A percentile compares a stretch with the other conserved stretches of the same genome.
Evolutionary conservation across 2,797 vertebrate genomes (phyloP).

Genomic region (Xiphophorus birchmanni): DNA sequence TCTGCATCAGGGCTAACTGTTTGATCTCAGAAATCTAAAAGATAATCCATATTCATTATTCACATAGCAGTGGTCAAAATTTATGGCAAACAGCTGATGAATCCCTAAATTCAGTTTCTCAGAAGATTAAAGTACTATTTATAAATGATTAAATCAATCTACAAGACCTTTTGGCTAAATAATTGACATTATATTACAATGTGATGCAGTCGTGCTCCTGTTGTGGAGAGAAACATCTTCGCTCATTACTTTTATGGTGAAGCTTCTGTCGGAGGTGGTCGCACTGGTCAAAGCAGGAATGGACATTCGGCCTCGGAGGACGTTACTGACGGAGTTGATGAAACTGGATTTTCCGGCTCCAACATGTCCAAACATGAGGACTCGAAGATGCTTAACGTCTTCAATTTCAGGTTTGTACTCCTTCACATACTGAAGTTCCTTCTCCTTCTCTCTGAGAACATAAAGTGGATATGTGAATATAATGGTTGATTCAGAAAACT

Average conservation of each 20-base stretch:
- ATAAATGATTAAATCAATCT: not conserved
- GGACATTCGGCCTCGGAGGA: not conserved
- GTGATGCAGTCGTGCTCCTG: not conserved
- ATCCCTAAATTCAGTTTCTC: not conserved
- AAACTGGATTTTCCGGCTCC: conserved; percentile 75
- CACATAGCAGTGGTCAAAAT: not conserved
- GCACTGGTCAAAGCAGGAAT: not conserved
- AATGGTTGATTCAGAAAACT: not conserved
- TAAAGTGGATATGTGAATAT: not conserved
- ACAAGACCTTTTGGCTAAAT: not conserved
- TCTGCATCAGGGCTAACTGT: not conserved
- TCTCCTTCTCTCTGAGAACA: not conserved
- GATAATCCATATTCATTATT: not conserved
- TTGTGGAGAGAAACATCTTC: not conserved
- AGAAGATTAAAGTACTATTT: not conserved
- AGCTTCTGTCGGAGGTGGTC: conserved; percentile 15
- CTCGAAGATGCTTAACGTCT: conserved; percentile 34
- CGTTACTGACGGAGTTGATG: conserved; percentile 72
- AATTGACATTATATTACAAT: not conserved
- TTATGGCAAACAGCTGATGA: not conserved
- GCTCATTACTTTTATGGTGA: conserved; percentile 36
- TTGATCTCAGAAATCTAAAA: not conserved
- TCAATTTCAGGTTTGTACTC: not conserved
- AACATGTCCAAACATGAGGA: conserved; percentile 72
- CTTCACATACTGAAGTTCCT: not conserved